Evolutionary conservation across 1,140 invertebrate genomes (phyloP).

Genomic region (Mylabris phalerata): DNA sequence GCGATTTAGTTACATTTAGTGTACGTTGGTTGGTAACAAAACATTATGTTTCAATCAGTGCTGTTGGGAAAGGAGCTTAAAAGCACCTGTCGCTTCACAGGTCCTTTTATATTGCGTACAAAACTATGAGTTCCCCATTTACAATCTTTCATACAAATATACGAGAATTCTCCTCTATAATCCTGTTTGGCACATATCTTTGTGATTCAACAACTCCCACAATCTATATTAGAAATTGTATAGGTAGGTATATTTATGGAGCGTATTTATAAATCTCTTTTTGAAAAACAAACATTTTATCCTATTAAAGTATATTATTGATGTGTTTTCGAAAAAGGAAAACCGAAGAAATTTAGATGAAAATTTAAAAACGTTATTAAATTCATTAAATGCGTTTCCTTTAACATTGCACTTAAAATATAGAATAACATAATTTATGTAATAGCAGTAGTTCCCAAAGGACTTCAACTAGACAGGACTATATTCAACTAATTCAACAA

Average conservation of each 20-base stretch:
- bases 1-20: too few relatives aligned
- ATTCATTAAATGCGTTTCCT: too few relatives aligned
- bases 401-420: too few relatives aligned
- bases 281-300: too few relatives aligned
- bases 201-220: constrained; percentile 3
- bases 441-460: constrained; percentile 4
- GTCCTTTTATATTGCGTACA: constrained; percentile 4
- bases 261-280: too few relatives aligned
- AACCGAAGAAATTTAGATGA: too few relatives aligned
- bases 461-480: constrained; percentile 8
- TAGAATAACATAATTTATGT: constrained; percentile 11
- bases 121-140: constrained; percentile 5
- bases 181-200: constrained; percentile 15
- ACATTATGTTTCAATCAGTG: constrained; percentile 1
- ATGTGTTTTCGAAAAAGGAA: too few relatives aligned
- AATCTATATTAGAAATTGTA: not conserved
- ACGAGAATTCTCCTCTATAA: constrained; percentile 5
- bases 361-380: too few relatives aligned
- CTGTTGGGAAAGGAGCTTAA: constrained; percentile 9
- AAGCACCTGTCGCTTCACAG: constrained; percentile 13
- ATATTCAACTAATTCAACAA: constrained; percentile 16
- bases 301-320: too few relatives aligned
- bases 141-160: too few relatives aligned
- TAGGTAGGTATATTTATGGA: too few relatives aligned
- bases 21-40: not conserved